phyloP scores from a whole-genome alignment of 2,113 vertebrate species.

The Cettia cetti region DNA sequence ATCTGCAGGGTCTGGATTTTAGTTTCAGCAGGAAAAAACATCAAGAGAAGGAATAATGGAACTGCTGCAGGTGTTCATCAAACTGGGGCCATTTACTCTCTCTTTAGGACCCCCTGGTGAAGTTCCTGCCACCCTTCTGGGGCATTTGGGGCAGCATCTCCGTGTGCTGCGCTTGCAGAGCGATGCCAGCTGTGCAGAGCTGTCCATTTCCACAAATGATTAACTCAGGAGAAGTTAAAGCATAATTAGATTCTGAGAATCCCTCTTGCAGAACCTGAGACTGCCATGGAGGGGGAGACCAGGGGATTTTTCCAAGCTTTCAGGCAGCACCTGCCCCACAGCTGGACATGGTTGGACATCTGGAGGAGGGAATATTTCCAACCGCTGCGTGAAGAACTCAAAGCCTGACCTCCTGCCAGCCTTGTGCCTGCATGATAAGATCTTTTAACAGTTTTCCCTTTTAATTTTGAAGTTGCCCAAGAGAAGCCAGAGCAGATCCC shows the following conservation, averaged over 20 bases:
- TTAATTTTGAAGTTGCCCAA: slow-evolving; percentile 65
- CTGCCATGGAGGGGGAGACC: not conserved
- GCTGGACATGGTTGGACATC: accelerated
- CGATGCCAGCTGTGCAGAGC: not conserved
- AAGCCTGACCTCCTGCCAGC: not conserved
- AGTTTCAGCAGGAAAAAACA: not conserved
- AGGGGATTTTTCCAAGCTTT: not conserved
- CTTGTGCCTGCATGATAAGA: accelerated
- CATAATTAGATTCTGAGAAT: not conserved
- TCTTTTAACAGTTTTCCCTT: not conserved
- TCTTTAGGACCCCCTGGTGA: not conserved
- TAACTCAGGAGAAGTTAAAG: not conserved
- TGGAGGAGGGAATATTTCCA: not conserved
- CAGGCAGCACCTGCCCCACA: not conserved
- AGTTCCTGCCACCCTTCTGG: not conserved
- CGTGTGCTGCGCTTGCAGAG: accelerated
- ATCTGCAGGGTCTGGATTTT: not conserved
- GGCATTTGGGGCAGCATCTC: not conserved
- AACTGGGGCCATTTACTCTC: not conserved
- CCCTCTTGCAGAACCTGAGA: not conserved
- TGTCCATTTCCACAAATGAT: not conserved
- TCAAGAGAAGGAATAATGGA: not conserved
- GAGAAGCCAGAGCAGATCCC: slow-evolving; percentile 90
- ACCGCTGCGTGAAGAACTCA: accelerated
- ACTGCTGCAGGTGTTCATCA: not conserved